Evolutionary conservation across 2,797 vertebrate species (phyloP).

Genomic region (Odontamblyopus lacepedii): DNA sequence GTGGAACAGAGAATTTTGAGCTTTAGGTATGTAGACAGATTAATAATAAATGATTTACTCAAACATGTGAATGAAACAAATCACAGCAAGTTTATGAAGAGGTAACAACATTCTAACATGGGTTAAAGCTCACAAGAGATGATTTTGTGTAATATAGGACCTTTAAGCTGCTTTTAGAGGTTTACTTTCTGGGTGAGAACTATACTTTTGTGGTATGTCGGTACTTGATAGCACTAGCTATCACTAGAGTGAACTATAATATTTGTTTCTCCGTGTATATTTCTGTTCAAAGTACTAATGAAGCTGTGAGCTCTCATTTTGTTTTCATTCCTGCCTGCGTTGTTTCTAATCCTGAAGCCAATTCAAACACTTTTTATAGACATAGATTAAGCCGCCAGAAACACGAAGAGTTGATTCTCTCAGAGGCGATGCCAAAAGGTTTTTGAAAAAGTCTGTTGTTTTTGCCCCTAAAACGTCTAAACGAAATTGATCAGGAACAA

Average conservation of each 20-base stretch:
- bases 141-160: no score
- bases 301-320: slow-evolving; percentile 63
- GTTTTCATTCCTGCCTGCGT: slow-evolving; percentile 57
- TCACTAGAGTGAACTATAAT: neutral
- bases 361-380: slow-evolving; percentile 67
- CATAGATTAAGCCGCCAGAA: slow-evolving; percentile 54
- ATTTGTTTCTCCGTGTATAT: slow-evolving; percentile 48
- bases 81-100: no score
- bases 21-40: no score
- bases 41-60: no score
- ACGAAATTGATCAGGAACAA: slow-evolving; percentile 20
- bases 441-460: slow-evolving; percentile 23
- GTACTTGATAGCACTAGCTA: slow-evolving; percentile 22
- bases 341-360: slow-evolving; percentile 73
- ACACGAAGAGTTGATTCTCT: slow-evolving; percentile 40
- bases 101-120: no score
- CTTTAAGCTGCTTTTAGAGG: neutral
- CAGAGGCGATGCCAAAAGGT: slow-evolving; percentile 53
- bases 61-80: no score
- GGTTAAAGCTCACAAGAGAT: no score
- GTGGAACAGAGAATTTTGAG: no score
- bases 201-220: neutral
- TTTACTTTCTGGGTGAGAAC: neutral
- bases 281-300: slow-evolving; percentile 51
- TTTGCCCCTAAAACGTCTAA: slow-evolving; percentile 22